These are phyloP conservation scores for Bruchidius siliquastri DNA, from an alignment of 2,888 invertebrate species.

Conservation along the genomic window DNA sequence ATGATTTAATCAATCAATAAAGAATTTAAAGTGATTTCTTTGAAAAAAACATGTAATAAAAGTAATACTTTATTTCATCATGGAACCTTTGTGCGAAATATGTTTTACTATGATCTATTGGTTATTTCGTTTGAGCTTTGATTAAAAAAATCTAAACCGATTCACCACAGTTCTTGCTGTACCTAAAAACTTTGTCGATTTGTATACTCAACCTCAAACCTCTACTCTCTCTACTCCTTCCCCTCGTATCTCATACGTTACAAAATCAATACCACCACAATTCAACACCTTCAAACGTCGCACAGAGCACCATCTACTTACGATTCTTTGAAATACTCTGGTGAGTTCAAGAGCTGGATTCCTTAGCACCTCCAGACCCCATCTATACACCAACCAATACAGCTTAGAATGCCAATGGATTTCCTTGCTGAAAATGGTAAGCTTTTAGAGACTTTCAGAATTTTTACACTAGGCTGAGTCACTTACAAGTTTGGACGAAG, in stretches of 20 bases:
- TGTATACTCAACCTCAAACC: too few relatives aligned
- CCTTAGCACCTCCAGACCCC: slow-evolving; percentile 66
- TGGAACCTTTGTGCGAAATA: too few relatives aligned
- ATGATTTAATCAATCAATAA: too few relatives aligned
- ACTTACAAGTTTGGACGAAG: slow-evolving; percentile 31
- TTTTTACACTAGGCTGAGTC: neutral
- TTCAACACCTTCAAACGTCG: neutral
- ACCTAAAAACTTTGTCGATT: too few relatives aligned
- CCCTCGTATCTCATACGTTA: neutral
- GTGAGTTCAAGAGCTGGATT: slow-evolving; percentile 77
- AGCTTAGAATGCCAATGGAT: slow-evolving; percentile 70
- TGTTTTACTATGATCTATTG: too few relatives aligned
- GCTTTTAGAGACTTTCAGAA: neutral
- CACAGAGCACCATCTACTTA: slow-evolving; percentile 46
- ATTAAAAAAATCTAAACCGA: too few relatives aligned
- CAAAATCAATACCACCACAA: neutral
- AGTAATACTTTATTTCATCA: too few relatives aligned
- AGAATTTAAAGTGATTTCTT: too few relatives aligned
- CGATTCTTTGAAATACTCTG: slow-evolving; percentile 77
- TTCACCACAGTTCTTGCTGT: too few relatives aligned
- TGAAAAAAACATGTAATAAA: too few relatives aligned
- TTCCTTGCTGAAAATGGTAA: slow-evolving; percentile 49
- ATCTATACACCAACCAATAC: slow-evolving; percentile 70
- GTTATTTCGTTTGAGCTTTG: too few relatives aligned
- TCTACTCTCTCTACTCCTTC: neutral